Evolutionary conservation across 2,797 vertebrate species (phyloP).

Genomic region (Chelonia mydas): DNA sequence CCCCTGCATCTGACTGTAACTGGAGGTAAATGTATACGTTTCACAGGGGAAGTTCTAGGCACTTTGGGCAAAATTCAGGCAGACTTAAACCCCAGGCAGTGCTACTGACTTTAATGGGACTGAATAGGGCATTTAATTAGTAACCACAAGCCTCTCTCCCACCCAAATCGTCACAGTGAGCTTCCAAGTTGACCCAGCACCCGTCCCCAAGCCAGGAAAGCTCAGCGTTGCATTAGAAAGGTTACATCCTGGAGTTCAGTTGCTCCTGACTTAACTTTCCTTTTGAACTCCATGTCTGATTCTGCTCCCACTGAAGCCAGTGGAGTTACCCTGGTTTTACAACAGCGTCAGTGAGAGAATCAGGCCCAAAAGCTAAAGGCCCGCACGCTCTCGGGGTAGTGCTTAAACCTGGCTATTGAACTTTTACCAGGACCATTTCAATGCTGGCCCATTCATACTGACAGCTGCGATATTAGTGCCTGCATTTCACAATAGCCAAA

Average conservation of each 20-base stretch:
- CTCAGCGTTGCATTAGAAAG: not conserved
- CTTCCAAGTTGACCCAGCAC: not conserved
- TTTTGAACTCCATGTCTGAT: not conserved
- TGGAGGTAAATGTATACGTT: not conserved
- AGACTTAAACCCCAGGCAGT: not conserved
- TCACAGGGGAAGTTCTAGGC: not conserved
- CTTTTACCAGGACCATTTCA: not conserved
- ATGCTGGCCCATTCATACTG: not conserved
- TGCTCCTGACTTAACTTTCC: not conserved
- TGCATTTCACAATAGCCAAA: not conserved
- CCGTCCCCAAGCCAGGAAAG: not conserved
- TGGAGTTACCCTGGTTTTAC: not conserved
- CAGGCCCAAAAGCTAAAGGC: not conserved
- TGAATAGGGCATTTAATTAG: not conserved
- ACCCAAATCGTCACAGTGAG: not conserved
- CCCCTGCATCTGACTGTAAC: not conserved
- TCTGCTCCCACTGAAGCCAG: not conserved
- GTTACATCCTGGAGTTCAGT: not conserved
- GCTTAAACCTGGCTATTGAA: not conserved
- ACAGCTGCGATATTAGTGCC: not conserved
- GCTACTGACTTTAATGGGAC: not conserved
- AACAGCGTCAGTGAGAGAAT: not conserved
- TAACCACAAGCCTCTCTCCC: not conserved
- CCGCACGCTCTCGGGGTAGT: not conserved
- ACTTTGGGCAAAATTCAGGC: not conserved